phyloP scores from a whole-genome alignment of 1,140 invertebrate species.

The Brachystomella parvula region DNA sequence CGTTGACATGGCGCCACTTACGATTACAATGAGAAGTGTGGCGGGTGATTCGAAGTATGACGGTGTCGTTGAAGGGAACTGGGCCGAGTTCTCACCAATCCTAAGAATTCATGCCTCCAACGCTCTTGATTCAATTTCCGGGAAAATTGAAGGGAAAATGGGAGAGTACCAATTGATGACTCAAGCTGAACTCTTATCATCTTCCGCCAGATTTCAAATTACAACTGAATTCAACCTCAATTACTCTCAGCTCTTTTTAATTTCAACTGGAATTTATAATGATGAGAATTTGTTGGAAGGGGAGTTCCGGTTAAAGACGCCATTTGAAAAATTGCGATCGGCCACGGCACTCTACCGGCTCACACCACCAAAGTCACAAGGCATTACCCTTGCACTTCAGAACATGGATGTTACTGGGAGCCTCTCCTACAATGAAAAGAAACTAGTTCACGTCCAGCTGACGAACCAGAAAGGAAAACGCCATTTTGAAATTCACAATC shows the following conservation, averaged over 20 bases:
- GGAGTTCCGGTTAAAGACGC: constrained; percentile 36
- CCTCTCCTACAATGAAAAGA: constrained; percentile 36
- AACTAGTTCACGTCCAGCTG: constrained; percentile 30
- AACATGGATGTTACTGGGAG: constrained; percentile 35
- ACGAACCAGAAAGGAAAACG: constrained; percentile 33
- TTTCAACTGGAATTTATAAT: background rate
- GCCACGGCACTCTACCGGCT: constrained; percentile 33
- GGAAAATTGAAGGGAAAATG: constrained; percentile 30
- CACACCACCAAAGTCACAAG: constrained; percentile 9
- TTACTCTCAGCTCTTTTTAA: background rate
- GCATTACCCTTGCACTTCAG: constrained; percentile 16
- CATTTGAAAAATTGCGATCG: constrained; percentile 37
- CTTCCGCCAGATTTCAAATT: background rate
- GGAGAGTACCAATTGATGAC: constrained; percentile 8
- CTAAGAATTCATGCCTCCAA: constrained; percentile 31
- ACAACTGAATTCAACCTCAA: background rate
- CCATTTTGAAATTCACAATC: constrained; percentile 39
- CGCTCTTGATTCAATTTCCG: constrained; percentile 20
- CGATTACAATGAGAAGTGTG: constrained; percentile 17
- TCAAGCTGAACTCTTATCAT: background rate
- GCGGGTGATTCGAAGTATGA: constrained; percentile 25
- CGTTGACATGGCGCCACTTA: constrained; percentile 18
- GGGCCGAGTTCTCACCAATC: constrained; percentile 23
- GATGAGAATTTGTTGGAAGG: constrained; percentile 23
- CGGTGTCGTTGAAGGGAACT: constrained; percentile 32